These are phyloP conservation scores for Micrasema longulum DNA, from an alignment of 1,140 invertebrate genomes.

Conservation along the genomic window DNA sequence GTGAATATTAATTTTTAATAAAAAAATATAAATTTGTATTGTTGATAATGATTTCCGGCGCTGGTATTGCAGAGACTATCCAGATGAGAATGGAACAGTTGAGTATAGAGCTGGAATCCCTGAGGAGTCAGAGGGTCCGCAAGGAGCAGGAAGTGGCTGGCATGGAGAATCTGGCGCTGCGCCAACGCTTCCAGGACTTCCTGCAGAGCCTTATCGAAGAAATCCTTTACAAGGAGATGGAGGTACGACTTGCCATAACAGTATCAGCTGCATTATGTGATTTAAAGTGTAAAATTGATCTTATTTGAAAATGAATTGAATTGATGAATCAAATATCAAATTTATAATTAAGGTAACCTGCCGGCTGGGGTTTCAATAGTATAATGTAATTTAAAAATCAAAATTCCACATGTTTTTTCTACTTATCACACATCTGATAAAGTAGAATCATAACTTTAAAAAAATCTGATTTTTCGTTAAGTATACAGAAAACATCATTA, in stretches of 20 bases:
- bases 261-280: background rate
- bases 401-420: background rate
- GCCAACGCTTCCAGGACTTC: slow-evolving; percentile 84
- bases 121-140: slow-evolving; percentile 77
- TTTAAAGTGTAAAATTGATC: background rate
- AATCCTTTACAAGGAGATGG: slow-evolving; percentile 84
- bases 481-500: too few relatives aligned
- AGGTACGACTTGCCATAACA: slow-evolving; percentile 63
- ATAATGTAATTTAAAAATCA: background rate
- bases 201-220: slow-evolving; percentile 82
- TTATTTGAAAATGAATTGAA: background rate
- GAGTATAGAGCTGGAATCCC: slow-evolving; percentile 76
- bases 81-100: slow-evolving; percentile 70
- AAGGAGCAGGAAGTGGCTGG: slow-evolving; percentile 86
- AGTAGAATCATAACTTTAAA: too few relatives aligned
- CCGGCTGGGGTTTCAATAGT: background rate
- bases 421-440: background rate
- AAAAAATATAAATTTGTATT: too few relatives aligned
- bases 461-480: too few relatives aligned
- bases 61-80: slow-evolving; percentile 67
- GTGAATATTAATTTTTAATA: too few relatives aligned
- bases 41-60: too few relatives aligned
- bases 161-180: slow-evolving; percentile 87
- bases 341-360: background rate
- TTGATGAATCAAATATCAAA: background rate